Percentiles rank a stretch among this genome's conserved stretches.
Conservation (phyloP, 2,888 invertebrate genomes). For the Drosophila prolongata region DNA sequence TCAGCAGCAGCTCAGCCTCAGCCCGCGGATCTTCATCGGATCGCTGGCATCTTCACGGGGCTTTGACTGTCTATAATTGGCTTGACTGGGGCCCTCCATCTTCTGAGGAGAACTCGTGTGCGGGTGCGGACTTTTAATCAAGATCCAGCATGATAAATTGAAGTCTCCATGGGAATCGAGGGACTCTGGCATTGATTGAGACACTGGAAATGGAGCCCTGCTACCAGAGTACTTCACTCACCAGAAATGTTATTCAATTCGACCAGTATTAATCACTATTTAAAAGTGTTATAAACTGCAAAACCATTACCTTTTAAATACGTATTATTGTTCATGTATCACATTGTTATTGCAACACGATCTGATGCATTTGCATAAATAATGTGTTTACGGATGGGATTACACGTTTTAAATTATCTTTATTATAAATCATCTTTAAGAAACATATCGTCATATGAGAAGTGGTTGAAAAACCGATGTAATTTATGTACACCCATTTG, state of each 20-base stretch:
- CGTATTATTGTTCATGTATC: too few relatives aligned
- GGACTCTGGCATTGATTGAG: conserved; percentile 28
- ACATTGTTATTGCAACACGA: not conserved
- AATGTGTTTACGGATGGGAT: not conserved
- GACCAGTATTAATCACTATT: conserved; percentile 19
- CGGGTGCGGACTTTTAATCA: conserved; percentile 63
- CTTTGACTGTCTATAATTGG: conserved; percentile 76
- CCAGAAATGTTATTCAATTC: conserved; percentile 11
- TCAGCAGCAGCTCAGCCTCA: conserved; percentile 59
- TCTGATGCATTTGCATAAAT: not conserved
- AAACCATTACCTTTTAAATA: not conserved
- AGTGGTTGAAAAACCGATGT: conserved; percentile 5
- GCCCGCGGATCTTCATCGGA: conserved; percentile 55
- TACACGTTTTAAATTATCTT: not conserved
- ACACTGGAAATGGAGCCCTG: conserved; percentile 6
- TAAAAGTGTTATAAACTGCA: not conserved
- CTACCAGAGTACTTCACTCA: conserved; percentile 14
- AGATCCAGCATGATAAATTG: conserved; percentile 71
- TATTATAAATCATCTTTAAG: conserved; percentile 7
- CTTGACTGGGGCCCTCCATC: conserved; percentile 50
- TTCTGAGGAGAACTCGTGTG: conserved; percentile 9
- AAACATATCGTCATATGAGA: conserved; percentile 52
- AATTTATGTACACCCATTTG: conserved; percentile 2
- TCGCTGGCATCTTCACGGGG: conserved; percentile 69
- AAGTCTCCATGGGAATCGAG: conserved; percentile 52